Evolutionary conservation across 2,113 vertebrate genomes (phyloP), one percentile per base, ranked within the genome.

Genomic region (Sturnus vulgaris): DNA sequence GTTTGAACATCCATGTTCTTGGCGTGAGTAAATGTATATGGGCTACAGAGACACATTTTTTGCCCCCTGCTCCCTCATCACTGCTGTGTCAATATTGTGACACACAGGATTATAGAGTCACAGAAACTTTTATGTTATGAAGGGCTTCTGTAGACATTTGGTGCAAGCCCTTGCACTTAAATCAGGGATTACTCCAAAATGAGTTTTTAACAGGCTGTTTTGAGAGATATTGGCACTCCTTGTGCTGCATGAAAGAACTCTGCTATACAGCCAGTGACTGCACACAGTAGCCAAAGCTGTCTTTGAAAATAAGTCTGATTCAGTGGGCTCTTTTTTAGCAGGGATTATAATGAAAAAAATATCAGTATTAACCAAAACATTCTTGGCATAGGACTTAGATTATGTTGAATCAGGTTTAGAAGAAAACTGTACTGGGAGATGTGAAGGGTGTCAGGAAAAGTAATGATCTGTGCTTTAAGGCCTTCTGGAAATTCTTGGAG

Each of bases 61-160:
- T 87, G 8, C 3, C 3, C 4, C 16, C 7, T 35, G 44, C 13
- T 25, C 2, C 0, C 11, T 19, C 5, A 14, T 53, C 0, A 0
- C 9, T 91, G 20, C 31, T 65, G 10, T 46, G 42, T 65, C 37
- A 89, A 24, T 85, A 57, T 39, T 82, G 23, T 79, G 53, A 35
- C 25, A 55, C 19, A 37, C 2, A 60, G 52, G 35, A 59, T 71
- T 71, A n/a, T 7, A 78, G 31, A 59, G 25, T 68, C 44, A 71
- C 35, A 56, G 52, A 84, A 92, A 21, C 20, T 50, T 86, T 86
- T 70, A 30, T 20, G 31, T 30, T 39, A 49, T 44, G 23, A 70
- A 66, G 20, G n/a, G 57, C 28, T 69, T 57, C 40, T 57, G 25
- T 15, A 52, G 28, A 15, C 17, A 33, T 63, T 86, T 81, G 8